Evolutionary conservation across 2,797 vertebrate genomes (phyloP), one percentile per base, ranked within the genome.

Genomic region (Onychomys leucogaster): DNA sequence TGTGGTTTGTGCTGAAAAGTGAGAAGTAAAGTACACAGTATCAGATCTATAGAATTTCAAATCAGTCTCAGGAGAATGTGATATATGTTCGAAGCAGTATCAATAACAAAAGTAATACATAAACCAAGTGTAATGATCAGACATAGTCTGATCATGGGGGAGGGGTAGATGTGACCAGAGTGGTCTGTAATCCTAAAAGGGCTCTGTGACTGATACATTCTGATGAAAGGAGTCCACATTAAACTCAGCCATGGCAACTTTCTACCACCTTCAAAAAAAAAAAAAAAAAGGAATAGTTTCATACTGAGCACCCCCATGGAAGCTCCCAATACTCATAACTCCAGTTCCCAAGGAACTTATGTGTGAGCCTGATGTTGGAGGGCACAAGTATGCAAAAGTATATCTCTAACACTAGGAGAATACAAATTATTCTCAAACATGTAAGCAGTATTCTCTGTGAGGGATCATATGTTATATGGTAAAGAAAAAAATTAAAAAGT

Each of bases 41-140:
- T 80, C 75, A 90, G 52, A 87, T 46, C n/a, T 63, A 75, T 34
- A 49, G 17, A 96, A 90, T 55, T 86, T 52, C 63, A 29, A 94
- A 71, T 52, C 37, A 17, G 55, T n/a, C 9, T 17, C 71, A 49
- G 85, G 29, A 61, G 69, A 90, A 57, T 23, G 25, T 7, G 10
- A 16, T 34, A 65, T 13, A 1, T 55, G 61, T 37, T 25, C n/a
- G 46, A 67, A 87, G 89, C 12, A 89, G 52, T 10, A 96, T 55
- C 11, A 80, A 29, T 87, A 71, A 19, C 49, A n/a, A 57, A 65
- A 84, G 27, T 86, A 81, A 80, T 43, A 2, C 67, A 75, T 69
- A 49, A 71, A 41, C 11, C 65, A 90, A 77, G 52, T 9, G 29
- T 32, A 14, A 84, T 41, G 37, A 27, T 19, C 16, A 73, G 25